phyloP scores from a whole-genome alignment of 2,113 vertebrate species.

The Herpailurus yagouaroundi region DNA sequence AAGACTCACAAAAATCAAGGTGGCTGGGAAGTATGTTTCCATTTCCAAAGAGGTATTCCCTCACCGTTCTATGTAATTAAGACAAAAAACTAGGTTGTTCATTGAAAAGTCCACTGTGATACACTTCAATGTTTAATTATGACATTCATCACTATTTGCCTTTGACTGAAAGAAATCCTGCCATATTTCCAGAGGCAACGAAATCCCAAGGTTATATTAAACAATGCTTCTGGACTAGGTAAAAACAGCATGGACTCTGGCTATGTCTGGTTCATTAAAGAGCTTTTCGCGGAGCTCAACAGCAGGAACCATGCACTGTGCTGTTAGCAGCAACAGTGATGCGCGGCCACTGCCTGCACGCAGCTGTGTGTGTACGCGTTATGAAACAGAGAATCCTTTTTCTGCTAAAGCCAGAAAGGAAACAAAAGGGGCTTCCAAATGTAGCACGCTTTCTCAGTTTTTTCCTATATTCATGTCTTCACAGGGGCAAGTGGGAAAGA shows the following conservation, averaged over 20 bases:
- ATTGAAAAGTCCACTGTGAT: slow-evolving; percentile 62
- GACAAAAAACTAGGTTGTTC: slow-evolving; percentile 60
- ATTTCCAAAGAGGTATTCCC: neutral
- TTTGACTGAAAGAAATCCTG: slow-evolving; percentile 72
- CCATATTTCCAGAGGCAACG: slow-evolving; percentile 79
- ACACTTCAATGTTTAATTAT: slow-evolving; percentile 75
- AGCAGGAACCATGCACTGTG: slow-evolving; percentile 72
- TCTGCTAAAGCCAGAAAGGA: slow-evolving; percentile 26
- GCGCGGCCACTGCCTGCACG: slow-evolving; percentile 34
- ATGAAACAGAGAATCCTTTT: slow-evolving; percentile 58
- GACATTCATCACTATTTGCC: slow-evolving; percentile 77
- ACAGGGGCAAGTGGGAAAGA: neutral
- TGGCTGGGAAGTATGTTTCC: neutral
- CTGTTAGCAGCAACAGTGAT: slow-evolving; percentile 45
- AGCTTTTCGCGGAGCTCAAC: slow-evolving; percentile 65
- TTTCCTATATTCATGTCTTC: neutral
- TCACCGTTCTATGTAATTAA: slow-evolving; percentile 68
- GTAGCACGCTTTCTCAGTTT: neutral
- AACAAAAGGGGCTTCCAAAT: neutral
- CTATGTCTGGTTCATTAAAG: slow-evolving; percentile 72
- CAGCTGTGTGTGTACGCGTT: slow-evolving; percentile 32
- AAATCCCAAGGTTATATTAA: slow-evolving; percentile 77
- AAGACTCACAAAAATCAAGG: neutral
- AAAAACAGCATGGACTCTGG: slow-evolving; percentile 78
- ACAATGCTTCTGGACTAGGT: slow-evolving; percentile 73